phyloP scores from a whole-genome alignment of 1,140 invertebrate genomes.

The Homalodisca vitripennis region DNA sequence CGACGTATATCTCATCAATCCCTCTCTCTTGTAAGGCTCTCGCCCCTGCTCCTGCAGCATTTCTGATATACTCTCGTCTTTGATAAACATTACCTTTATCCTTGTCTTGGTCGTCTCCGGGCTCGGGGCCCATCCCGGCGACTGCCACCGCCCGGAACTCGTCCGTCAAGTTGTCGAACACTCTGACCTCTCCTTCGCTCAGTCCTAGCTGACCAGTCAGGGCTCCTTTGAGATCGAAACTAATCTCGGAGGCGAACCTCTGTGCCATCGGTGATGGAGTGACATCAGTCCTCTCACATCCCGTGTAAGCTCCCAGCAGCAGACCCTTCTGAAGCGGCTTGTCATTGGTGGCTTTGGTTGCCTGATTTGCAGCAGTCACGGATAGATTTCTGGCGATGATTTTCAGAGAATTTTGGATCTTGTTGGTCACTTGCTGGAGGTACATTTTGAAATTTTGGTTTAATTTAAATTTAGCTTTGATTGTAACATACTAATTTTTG shows the following conservation, averaged over 20 bases:
- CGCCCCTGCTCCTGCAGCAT: constrained; percentile 51
- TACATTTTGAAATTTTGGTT: too few species aligned
- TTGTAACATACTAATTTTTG: too few species aligned
- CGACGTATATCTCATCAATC: constrained; percentile 55
- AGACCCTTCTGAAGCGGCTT: constrained; percentile 33
- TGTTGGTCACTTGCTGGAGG: too few species aligned
- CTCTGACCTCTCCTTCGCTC: constrained; percentile 18
- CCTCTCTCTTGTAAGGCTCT: constrained; percentile 49
- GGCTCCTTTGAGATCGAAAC: constrained; percentile 27
- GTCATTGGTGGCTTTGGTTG: not conserved
- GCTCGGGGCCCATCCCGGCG: constrained; percentile 50
- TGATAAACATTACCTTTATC: constrained; percentile 51
- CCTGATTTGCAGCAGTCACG: not conserved
- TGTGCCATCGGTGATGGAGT: constrained; percentile 27
- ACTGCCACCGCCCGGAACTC: constrained; percentile 46
- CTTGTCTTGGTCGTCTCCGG: constrained; percentile 46
- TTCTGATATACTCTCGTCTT: constrained; percentile 50
- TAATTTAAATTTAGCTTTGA: too few species aligned
- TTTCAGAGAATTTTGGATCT: too few species aligned
- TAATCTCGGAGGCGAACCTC: constrained; percentile 28
- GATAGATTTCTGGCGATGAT: not conserved
- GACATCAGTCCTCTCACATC: constrained; percentile 32
- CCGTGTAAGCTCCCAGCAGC: constrained; percentile 35
- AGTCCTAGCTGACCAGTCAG: constrained; percentile 26
- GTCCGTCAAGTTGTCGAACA: constrained; percentile 10